These are phyloP conservation scores for Sceloporus undulatus DNA, from an alignment of 2,113 vertebrate genomes.

Conservation along the genomic window DNA sequence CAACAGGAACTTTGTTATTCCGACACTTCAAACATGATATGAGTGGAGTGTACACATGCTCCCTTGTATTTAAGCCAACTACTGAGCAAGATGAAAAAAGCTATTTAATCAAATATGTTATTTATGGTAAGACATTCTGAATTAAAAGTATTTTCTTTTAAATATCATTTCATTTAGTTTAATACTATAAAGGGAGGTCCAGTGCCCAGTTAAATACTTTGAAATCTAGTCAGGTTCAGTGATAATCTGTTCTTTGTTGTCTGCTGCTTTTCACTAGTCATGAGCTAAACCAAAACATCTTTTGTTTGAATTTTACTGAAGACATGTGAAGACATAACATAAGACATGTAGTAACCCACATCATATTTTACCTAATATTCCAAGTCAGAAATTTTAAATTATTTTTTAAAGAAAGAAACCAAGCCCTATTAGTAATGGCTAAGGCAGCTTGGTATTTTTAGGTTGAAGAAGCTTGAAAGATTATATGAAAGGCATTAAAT, in stretches of 20 bases:
- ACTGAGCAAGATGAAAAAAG: constrained; percentile 55
- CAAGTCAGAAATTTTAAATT: constrained; percentile 31
- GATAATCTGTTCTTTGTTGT: not conserved
- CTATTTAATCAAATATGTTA: constrained; percentile 61
- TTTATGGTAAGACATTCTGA: constrained; percentile 64
- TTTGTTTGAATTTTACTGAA: constrained; percentile 20
- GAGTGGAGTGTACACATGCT: constrained; percentile 67
- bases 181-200: constrained; percentile 20
- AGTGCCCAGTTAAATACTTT: not conserved
- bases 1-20: constrained; percentile 71
- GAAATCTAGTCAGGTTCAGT: not conserved
- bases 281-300: not conserved
- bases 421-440: too few species aligned
- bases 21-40: constrained; percentile 63
- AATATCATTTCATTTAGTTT: constrained; percentile 5
- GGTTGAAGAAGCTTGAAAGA: too few species aligned
- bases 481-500: too few species aligned
- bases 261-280: not conserved
- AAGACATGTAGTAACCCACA: not conserved
- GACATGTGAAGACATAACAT: not conserved
- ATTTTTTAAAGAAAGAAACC: too few species aligned
- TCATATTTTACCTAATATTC: constrained; percentile 17
- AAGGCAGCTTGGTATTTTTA: too few species aligned
- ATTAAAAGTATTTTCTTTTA: constrained; percentile 22
- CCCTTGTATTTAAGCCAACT: constrained; percentile 65